These are phyloP conservation scores for Gymnogyps californianus DNA, from an alignment of 2,113 vertebrate species.

Conservation along the genomic window DNA sequence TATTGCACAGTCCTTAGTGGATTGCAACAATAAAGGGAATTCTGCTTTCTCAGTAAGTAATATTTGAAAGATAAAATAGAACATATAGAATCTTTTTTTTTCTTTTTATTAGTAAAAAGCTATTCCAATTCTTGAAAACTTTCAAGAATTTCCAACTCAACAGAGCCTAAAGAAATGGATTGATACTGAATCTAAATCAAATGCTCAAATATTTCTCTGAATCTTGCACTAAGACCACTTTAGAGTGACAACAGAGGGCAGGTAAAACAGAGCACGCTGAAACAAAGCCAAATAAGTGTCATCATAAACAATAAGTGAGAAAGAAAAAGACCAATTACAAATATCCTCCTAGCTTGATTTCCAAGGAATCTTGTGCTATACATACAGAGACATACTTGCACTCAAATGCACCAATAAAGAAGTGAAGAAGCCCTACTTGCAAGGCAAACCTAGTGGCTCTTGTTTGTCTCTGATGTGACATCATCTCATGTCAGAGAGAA, in stretches of 20 bases:
- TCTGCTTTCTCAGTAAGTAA: not conserved
- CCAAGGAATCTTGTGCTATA: not conserved
- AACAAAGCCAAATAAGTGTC: not conserved
- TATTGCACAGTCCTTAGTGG: not conserved
- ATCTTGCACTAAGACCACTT: no score
- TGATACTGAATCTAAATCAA: not conserved
- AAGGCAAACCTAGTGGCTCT: not conserved
- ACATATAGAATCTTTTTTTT: not conserved
- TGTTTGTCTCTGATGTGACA: not conserved
- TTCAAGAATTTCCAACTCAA: not conserved
- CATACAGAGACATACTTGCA: not conserved
- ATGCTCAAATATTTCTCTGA: not conserved
- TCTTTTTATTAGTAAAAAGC: not conserved
- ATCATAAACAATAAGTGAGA: not conserved
- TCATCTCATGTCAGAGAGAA: not conserved
- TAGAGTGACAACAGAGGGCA: not conserved
- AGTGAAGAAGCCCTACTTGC: not conserved
- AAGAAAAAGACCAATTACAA: not conserved
- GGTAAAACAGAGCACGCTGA: not conserved
- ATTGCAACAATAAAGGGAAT: not conserved
- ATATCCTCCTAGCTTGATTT: not conserved
- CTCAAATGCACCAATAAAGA: not conserved
- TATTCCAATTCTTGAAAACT: not conserved
- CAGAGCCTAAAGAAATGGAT: not conserved
- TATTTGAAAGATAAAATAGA: not conserved